These are phyloP conservation scores for Caenorhabditis macrosperma DNA, from an alignment of 2,888 invertebrate species.

Conservation along the genomic window DNA sequence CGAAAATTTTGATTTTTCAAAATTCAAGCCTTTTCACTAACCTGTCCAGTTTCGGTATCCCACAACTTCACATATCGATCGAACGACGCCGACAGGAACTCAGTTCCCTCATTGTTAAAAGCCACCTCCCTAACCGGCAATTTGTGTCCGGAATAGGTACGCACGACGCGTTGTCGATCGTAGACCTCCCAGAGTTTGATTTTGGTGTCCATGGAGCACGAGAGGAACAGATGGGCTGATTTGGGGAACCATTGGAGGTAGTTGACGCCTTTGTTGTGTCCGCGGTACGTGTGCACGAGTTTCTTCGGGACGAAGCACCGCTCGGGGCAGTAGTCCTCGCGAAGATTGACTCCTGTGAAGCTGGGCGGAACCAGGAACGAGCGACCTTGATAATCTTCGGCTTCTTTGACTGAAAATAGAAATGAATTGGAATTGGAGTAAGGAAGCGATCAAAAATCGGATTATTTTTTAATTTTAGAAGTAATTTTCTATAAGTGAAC, in stretches of 20 bases:
- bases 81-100: constrained; percentile 94
- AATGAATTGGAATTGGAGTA: no score
- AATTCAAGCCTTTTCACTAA: background rate
- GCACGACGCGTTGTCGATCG: constrained; percentile 91
- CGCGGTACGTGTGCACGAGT: constrained; percentile 85
- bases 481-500: no score
- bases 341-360: constrained; percentile 91
- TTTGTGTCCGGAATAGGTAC: constrained; percentile 95
- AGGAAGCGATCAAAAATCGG: no score
- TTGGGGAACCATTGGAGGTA: constrained; percentile 94
- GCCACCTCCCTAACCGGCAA: constrained; percentile 93
- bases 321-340: constrained; percentile 91
- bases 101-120: constrained; percentile 93
- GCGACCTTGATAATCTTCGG: constrained; percentile 95
- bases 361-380: constrained; percentile 94
- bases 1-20: background rate
- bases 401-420: constrained; percentile 89
- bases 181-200: no score
- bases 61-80: constrained; percentile 97
- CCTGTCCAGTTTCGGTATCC: constrained; percentile 95
- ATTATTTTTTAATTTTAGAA: no score
- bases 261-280: constrained; percentile 96
- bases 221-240: constrained; percentile 94
- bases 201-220: constrained; percentile 98
- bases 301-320: constrained; percentile 72